Evolutionary conservation across 2,113 vertebrate genomes (phyloP).

Genomic region (Periophthalmodon schlosseri): DNA sequence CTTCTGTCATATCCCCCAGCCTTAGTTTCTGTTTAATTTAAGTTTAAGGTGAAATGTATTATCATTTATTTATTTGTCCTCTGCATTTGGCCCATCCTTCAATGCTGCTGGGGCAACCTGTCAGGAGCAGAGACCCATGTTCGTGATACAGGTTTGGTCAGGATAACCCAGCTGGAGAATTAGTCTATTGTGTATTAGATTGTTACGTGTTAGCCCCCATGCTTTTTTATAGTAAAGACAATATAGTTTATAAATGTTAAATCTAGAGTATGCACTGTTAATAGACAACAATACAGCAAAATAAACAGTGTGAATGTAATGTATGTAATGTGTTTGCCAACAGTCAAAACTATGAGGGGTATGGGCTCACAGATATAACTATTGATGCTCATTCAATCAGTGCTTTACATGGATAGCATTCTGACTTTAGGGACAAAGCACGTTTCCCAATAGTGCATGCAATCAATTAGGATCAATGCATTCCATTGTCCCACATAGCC

Average conservation of each 20-base stretch:
- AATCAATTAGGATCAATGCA: slow-evolving; percentile 52
- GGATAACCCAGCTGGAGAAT: neutral
- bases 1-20: too few species aligned
- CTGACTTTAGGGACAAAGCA: slow-evolving; percentile 31
- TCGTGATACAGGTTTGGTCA: too few species aligned
- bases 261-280: slow-evolving; percentile 7
- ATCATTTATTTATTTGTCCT: too few species aligned
- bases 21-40: too few species aligned
- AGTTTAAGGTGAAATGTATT: too few species aligned
- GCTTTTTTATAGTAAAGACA: neutral
- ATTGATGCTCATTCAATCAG: neutral
- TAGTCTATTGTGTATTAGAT: too few species aligned
- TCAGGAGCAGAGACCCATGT: too few species aligned
- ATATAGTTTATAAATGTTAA: neutral
- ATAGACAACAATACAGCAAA: slow-evolving; percentile 52
- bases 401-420: neutral
- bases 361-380: neutral
- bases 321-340: slow-evolving; percentile 60
- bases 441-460: slow-evolving; percentile 35
- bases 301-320: neutral
- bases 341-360: slow-evolving; percentile 22
- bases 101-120: too few species aligned
- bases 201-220: neutral
- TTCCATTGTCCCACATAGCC: slow-evolving; percentile 29
- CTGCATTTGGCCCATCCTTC: too few species aligned